Conservation (phyloP, 2,113 vertebrate genomes). For the Nibea albiflora region DNA sequence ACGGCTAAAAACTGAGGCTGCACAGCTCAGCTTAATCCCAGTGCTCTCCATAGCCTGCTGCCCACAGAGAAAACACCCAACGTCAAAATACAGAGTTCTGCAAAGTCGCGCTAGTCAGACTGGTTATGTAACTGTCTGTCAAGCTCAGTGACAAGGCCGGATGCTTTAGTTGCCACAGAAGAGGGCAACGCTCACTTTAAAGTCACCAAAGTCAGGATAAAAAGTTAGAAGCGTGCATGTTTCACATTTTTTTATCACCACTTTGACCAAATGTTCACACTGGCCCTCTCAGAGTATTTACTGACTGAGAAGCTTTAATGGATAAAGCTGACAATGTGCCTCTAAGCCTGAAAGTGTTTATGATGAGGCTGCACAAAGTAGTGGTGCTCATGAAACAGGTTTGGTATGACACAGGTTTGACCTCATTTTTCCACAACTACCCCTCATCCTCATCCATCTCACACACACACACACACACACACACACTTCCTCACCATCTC, state of each 20-base stretch:
- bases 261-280: background rate
- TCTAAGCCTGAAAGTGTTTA: background rate
- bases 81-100: slow-evolving; percentile 54
- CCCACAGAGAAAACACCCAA: slow-evolving; percentile 45
- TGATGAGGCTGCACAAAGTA: background rate
- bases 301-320: background rate
- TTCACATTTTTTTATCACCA: background rate
- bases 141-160: slow-evolving; percentile 27
- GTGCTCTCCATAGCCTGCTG: slow-evolving; percentile 45
- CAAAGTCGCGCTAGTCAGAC: slow-evolving; percentile 53
- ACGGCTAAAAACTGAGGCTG: slow-evolving; percentile 36
- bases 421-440: background rate
- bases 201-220: slow-evolving; percentile 15
- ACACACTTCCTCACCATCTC: slow-evolving; percentile 88
- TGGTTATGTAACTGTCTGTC: slow-evolving; percentile 67
- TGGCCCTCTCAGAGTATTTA: background rate
- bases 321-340: background rate
- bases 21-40: slow-evolving; percentile 69
- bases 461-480: background rate
- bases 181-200: slow-evolving; percentile 6
- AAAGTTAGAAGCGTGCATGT: background rate
- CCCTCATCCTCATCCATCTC: background rate
- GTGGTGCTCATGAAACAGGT: background rate
- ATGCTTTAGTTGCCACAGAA: slow-evolving; percentile 17
- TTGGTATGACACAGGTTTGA: slow-evolving; percentile 17